Base-by-base conservation (phyloP, 1,140 invertebrate genomes). In the Micrasema minimum region DNA sequence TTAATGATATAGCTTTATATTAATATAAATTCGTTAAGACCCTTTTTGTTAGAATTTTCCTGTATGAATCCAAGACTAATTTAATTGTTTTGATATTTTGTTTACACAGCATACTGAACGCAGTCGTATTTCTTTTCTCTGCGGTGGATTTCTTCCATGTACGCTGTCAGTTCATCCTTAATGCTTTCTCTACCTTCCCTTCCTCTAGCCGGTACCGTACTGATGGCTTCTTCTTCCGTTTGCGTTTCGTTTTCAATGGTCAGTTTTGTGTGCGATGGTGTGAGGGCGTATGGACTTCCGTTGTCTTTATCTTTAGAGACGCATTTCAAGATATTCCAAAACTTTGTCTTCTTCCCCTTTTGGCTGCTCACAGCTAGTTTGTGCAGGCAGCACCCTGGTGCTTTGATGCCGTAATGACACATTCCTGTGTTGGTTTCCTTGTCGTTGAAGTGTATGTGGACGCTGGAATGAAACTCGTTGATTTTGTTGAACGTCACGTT, bases 241-340 rank as follows among this genome's bases (percentile, higher is more conserved):
- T 74, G 72, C 2, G 72, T 74, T 41, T 74, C 72, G 38, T 66
- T 74, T 37, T 74, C 72, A 11, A 74, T 66, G 1, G 72, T 74
- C 4, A 74, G 41, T 11, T 61, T 64, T 5, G 68, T 57, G 14
- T 50, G 57, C 0, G 23, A 26, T 4, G 67, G 45, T 2, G 72
- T 26, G 10, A 74, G 65, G 2, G 26, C 31, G 38, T 64, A 74
- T 0, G 31, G 70, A 7, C 26, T 23, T 3, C 38, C 62, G 11
- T 51, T 37, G 14, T 37, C 45, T 12, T 51, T 16, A 11, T 67
- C 61, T 5, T 20, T 6, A 3, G 62, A 35, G 9, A 71, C 64
- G 31, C 72, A 74, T 14, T 57, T 71, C 5, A 74, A 38, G 11
- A 53, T n/a, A 16, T 57, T 65, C 72, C 72, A 74, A 20, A 65